Percentiles rank a stretch among this genome's conserved stretches.
Conservation (phyloP, 2,113 vertebrate genomes). For the Cephalopterus ornatus region DNA sequence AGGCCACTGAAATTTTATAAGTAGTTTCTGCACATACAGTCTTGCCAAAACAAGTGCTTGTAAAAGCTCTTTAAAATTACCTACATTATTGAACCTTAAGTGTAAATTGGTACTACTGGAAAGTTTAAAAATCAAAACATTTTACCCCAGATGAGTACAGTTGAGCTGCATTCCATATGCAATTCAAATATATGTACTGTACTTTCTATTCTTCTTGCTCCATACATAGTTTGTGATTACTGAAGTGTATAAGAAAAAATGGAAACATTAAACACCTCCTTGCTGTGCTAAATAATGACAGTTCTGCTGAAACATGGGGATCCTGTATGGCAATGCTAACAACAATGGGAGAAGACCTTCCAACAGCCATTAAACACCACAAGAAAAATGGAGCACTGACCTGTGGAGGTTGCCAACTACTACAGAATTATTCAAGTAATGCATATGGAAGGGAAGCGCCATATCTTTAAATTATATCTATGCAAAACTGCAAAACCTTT, state of each 20-base stretch:
- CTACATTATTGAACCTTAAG: background rate
- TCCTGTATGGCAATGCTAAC: background rate
- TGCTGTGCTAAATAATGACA: background rate
- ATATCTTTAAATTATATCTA: background rate
- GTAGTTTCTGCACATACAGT: background rate
- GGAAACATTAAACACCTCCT: background rate
- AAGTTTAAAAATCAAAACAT: background rate
- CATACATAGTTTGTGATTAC: background rate
- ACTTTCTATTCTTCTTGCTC: background rate
- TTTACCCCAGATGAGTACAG: background rate
- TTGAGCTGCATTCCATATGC: background rate
- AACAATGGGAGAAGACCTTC: background rate
- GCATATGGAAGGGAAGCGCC: background rate
- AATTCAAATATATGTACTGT: background rate
- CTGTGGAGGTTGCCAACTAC: background rate
- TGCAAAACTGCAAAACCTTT: background rate
- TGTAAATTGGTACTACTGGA: background rate
- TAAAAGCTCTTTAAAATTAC: background rate
- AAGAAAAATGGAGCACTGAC: background rate
- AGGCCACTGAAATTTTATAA: background rate
- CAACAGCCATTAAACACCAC: background rate
- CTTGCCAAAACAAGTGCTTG: background rate
- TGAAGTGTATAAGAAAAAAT: background rate
- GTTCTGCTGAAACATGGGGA: background rate
- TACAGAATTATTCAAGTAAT: background rate